Evolutionary conservation across 2,888 invertebrate species (phyloP).

Genomic region (Sycophila texana): DNA sequence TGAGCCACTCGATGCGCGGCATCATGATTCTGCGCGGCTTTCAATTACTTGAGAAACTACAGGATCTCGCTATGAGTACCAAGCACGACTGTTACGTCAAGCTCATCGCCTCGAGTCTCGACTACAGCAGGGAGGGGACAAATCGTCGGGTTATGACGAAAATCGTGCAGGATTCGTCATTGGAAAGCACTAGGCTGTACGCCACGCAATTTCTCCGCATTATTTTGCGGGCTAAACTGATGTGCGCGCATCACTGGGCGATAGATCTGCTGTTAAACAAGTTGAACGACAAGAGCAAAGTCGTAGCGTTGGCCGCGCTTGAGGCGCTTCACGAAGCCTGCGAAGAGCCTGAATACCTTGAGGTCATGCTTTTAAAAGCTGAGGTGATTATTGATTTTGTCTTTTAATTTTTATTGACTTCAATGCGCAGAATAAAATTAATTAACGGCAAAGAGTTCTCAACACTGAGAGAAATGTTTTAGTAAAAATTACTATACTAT

Average conservation of each 20-base stretch:
- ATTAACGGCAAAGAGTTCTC: too few species aligned
- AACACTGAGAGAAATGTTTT: too few species aligned
- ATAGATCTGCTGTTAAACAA: conserved; percentile 90
- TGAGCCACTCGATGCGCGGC: conserved; percentile 85
- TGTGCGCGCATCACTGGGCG: conserved; percentile 90
- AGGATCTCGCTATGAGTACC: conserved; percentile 87
- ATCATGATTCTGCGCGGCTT: conserved; percentile 82
- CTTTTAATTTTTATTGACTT: conserved; percentile 25
- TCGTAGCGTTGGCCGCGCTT: conserved; percentile 88
- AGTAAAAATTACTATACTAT: too few species aligned
- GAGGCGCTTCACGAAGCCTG: conserved; percentile 94
- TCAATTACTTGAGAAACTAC: conserved; percentile 76
- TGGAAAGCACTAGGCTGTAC: conserved; percentile 84
- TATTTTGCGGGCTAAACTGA: conserved; percentile 85
- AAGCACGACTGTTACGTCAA: conserved; percentile 96
- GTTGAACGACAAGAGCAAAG: conserved; percentile 88
- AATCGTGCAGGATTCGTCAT: conserved; percentile 76
- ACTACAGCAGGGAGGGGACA: conserved; percentile 87
- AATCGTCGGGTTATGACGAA: conserved; percentile 82
- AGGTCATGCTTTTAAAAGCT: conserved; percentile 56
- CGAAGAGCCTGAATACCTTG: conserved; percentile 80
- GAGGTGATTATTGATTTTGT: conserved; percentile 47
- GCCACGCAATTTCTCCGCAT: conserved; percentile 94
- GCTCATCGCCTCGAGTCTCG: conserved; percentile 92
- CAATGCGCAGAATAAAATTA: neutral